Conservation (phyloP, 2,797 vertebrate genomes). For the Tiaroga cobitis region DNA sequence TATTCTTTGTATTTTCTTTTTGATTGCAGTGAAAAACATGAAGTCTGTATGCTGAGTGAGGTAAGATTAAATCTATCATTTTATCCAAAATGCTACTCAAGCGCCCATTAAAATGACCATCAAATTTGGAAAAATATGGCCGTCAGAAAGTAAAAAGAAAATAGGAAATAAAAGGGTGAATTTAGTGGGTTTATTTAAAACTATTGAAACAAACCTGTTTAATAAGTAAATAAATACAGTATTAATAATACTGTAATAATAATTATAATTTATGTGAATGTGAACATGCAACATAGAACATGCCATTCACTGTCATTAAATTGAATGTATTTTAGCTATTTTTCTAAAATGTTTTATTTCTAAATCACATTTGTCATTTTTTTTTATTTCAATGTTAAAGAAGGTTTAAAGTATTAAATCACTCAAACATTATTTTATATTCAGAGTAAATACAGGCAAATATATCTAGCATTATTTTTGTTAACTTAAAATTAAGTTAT, state of each 20-base stretch:
- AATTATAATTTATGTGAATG: neutral
- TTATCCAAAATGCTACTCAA: neutral
- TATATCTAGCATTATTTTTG: neutral
- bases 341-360: neutral
- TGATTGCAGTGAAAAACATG: constrained; percentile 62
- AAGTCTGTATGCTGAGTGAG: constrained; percentile 68
- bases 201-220: neutral
- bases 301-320: neutral
- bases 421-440: no score
- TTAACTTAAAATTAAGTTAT: neutral
- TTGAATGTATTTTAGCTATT: neutral
- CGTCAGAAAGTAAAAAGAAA: neutral
- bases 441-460: neutral
- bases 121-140: neutral
- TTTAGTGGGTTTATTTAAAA: neutral
- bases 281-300: neutral
- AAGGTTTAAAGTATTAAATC: neutral
- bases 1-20: constrained; percentile 12
- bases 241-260: no score
- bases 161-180: neutral
- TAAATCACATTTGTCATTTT: neutral
- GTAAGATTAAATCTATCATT: constrained; percentile 61
- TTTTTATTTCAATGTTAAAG: neutral
- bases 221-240: neutral
- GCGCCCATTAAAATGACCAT: neutral